phyloP scores from a whole-genome alignment of 2,888 invertebrate species.

The Cerceris rybyensis region DNA sequence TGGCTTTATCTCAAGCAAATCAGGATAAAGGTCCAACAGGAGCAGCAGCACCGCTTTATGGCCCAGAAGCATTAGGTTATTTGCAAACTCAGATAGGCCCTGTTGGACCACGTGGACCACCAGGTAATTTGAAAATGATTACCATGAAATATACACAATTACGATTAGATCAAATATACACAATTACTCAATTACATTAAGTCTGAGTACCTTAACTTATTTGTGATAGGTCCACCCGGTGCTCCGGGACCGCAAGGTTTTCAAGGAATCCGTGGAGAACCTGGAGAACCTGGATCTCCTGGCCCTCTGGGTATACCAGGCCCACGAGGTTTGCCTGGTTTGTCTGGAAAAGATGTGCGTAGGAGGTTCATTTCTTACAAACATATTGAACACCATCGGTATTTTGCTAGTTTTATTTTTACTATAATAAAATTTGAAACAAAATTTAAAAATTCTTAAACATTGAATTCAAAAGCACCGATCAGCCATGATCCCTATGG shows the following conservation, averaged over 20 bases:
- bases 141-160: not conserved
- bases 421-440: not conserved
- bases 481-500: no score
- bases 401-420: not conserved
- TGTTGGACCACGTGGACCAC: conserved; percentile 90
- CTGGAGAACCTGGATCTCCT: conserved; percentile 88
- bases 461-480: not conserved
- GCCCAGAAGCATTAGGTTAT: conserved; percentile 88
- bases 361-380: not conserved
- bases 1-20: conserved; percentile 87
- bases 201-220: not conserved
- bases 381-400: not conserved
- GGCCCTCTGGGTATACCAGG: conserved; percentile 85
- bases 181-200: not conserved
- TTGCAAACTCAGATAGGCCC: conserved; percentile 91
- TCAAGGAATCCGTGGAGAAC: conserved; percentile 91
- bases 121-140: conserved; percentile 82
- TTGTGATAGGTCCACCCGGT: conserved; percentile 80
- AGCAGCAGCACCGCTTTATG: conserved; percentile 80
- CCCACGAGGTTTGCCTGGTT: conserved; percentile 87
- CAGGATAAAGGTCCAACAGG: conserved; percentile 89
- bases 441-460: no score
- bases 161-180: no score
- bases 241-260: conserved; percentile 90
- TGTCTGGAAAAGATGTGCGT: conserved; percentile 89